Percentiles rank a stretch among this genome's conserved stretches.
Conservation (phyloP, 2,888 invertebrate genomes). For the Patella caerulea region DNA sequence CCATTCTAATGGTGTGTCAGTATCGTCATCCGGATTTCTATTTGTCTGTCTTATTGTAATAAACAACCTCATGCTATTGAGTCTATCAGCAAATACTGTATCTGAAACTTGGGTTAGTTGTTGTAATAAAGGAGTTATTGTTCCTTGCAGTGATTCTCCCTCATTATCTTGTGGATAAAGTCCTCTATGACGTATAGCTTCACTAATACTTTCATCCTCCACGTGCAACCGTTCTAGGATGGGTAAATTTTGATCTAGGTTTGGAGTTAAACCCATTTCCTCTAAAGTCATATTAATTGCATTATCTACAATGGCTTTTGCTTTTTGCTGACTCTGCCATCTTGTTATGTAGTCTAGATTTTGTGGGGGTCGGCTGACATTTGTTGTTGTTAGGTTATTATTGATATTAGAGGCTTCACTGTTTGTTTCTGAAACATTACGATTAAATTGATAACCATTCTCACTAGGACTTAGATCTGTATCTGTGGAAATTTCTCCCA, state of each 20-base stretch:
- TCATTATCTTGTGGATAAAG: constrained; percentile 13
- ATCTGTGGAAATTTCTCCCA: background rate
- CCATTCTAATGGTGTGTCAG: constrained; percentile 2
- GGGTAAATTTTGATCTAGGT: constrained; percentile 10
- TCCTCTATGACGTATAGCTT: constrained; percentile 15
- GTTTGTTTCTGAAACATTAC: background rate
- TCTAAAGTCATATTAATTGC: constrained; percentile 24
- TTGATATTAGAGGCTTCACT: background rate
- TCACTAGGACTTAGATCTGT: background rate
- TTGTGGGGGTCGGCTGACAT: background rate
- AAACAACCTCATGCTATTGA: constrained; percentile 1
- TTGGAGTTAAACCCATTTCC: constrained; percentile 24
- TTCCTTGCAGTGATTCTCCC: background rate
- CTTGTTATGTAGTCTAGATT: constrained; percentile 4
- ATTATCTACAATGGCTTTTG: constrained; percentile 26
- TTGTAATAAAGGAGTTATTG: constrained; percentile 9
- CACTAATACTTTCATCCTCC: constrained; percentile 17
- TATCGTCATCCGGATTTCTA: background rate
- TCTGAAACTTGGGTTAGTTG: constrained; percentile 15
- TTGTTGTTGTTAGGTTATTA: background rate
- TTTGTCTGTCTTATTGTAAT: background rate
- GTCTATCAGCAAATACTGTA: constrained; percentile 4
- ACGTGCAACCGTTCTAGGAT: background rate
- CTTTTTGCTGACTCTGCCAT: constrained; percentile 25
- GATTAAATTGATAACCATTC: background rate